Conservation (phyloP, 2,113 vertebrate species). For the Myocastor coypus region DNA sequence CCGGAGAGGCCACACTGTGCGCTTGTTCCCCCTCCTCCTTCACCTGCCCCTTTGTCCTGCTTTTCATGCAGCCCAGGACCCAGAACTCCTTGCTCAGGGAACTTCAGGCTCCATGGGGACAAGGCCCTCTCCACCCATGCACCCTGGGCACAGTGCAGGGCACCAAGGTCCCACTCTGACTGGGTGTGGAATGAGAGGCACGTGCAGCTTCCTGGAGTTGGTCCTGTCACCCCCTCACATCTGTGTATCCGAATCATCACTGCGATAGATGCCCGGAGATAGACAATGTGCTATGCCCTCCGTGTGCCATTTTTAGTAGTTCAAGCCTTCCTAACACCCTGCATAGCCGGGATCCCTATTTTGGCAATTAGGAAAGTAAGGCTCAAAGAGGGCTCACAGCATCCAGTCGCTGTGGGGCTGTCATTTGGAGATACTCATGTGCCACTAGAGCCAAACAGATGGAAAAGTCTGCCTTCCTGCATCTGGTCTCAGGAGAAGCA, state of each 20-base stretch:
- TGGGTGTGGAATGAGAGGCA: not conserved
- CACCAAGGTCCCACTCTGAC: not conserved
- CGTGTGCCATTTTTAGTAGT: not conserved
- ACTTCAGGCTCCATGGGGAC: accelerated
- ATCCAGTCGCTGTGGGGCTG: not conserved
- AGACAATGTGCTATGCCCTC: not conserved
- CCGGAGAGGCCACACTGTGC: not conserved
- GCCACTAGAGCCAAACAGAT: not conserved
- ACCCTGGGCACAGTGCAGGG: not conserved
- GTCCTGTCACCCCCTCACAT: not conserved
- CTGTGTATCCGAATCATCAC: not conserved
- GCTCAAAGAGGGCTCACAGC: not conserved
- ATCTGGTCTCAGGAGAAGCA: not conserved
- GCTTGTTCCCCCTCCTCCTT: not conserved
- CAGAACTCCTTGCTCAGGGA: not conserved
- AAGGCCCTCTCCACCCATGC: not conserved
- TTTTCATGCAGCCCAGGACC: not conserved
- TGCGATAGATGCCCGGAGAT: accelerated
- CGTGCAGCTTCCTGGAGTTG: no score
- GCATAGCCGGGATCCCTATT: not conserved
- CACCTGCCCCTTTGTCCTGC: not conserved
- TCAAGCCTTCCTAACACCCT: not conserved
- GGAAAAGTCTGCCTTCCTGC: not conserved
- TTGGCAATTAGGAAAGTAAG: not conserved
- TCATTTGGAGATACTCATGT: not conserved